Conservation (phyloP, 2,888 invertebrate species). For the Lissocephala sabroskyi region DNA sequence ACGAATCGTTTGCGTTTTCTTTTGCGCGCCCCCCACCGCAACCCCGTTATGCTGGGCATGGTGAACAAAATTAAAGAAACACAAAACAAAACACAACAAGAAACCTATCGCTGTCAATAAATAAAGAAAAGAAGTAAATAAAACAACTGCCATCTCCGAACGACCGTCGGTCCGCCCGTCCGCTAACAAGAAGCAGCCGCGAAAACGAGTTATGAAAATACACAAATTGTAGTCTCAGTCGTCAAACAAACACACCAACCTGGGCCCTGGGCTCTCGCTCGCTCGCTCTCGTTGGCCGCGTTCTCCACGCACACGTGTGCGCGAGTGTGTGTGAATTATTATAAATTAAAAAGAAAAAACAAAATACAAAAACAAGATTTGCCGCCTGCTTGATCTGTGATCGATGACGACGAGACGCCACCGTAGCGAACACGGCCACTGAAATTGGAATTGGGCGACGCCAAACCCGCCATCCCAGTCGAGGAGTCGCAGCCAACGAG, state of each 20-base stretch:
- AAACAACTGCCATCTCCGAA: conserved; percentile 22
- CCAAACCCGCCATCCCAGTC: too few species aligned
- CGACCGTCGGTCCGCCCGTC: too few species aligned
- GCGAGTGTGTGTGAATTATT: conserved; percentile 24
- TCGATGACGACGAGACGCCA: conserved; percentile 37
- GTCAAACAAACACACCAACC: conserved; percentile 16
- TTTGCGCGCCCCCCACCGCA: not conserved
- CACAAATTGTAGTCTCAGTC: conserved; percentile 52
- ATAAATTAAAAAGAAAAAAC: too few species aligned
- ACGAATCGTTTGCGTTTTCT: not conserved
- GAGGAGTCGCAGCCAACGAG: too few species aligned
- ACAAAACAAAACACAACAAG: conserved; percentile 4
- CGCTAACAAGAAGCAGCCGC: conserved; percentile 31
- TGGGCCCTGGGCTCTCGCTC: conserved; percentile 29
- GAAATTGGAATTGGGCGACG: conserved; percentile 53
- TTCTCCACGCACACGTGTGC: conserved; percentile 4
- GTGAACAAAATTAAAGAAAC: not conserved
- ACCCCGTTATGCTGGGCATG: conserved; percentile 13
- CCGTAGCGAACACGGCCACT: conserved; percentile 25
- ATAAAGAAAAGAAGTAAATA: conserved; percentile 42
- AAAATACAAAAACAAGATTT: conserved; percentile 46
- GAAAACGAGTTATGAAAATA: conserved; percentile 62
- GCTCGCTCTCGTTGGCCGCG: conserved; percentile 20
- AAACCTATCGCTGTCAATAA: conserved; percentile 38
- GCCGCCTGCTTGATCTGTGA: conserved; percentile 41